Conservation (phyloP, 2,888 invertebrate species). For the Brenthis daphne region DNA sequence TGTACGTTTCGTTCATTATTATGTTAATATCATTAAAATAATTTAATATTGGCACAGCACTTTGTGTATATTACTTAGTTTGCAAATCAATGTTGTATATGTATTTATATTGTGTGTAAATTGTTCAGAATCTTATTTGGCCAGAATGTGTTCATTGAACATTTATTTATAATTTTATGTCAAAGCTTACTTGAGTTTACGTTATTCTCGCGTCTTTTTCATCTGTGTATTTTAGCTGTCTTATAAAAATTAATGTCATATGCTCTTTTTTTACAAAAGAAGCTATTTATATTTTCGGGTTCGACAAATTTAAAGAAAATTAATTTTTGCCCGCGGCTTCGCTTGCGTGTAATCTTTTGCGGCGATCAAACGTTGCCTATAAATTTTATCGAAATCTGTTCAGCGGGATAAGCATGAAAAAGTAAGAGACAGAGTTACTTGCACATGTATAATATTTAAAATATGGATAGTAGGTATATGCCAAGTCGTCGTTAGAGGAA, state of each 20-base stretch:
- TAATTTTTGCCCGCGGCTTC: no score
- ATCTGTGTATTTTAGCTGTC: slow-evolving; percentile 79
- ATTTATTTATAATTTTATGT: slow-evolving; percentile 57
- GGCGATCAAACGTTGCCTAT: no score
- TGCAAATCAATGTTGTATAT: slow-evolving; percentile 77
- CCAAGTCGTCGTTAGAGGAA: no score
- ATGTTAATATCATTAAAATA: slow-evolving; percentile 24
- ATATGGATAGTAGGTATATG: no score
- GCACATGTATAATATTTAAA: no score
- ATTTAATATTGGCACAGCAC: slow-evolving; percentile 66
- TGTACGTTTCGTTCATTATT: slow-evolving; percentile 23
- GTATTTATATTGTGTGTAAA: slow-evolving; percentile 69
- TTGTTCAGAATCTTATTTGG: slow-evolving; percentile 64
- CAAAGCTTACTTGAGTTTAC: slow-evolving; percentile 67
- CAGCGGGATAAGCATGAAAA: no score
- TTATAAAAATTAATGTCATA: slow-evolving; percentile 72
- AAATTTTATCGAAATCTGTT: no score
- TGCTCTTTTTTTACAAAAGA: slow-evolving; percentile 70
- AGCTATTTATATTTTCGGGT: slow-evolving; percentile 52
- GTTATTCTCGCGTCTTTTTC: slow-evolving; percentile 67
- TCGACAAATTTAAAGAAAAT: not conserved
- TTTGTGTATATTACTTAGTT: slow-evolving; percentile 66
- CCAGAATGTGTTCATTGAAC: slow-evolving; percentile 54
- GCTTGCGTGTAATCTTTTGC: no score
- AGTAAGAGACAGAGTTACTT: no score